A percentile compares a stretch with the other conserved stretches of the same genome.
phyloP scores from a whole-genome alignment of 1,140 invertebrate species.

The Diorhabda elongata region DNA sequence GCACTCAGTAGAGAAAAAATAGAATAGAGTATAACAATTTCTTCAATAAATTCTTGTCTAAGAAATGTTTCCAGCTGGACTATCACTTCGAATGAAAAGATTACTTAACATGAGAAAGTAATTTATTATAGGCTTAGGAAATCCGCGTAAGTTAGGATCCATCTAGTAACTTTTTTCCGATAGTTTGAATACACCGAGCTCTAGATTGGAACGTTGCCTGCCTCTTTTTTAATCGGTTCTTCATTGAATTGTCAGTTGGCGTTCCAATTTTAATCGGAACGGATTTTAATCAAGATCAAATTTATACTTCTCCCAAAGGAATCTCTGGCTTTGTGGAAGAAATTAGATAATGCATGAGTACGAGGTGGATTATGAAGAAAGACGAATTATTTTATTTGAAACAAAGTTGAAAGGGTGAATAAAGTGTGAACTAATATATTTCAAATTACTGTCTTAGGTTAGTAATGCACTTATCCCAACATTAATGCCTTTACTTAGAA shows the following conservation, averaged over 20 bases:
- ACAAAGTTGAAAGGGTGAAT: no score
- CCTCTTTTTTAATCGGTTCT: neutral
- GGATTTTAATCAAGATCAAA: neutral
- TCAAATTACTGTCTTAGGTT: no score
- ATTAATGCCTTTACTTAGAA: no score
- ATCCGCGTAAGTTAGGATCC: neutral
- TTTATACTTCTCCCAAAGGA: neutral
- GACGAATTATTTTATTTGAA: no score
- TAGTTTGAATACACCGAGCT: neutral
- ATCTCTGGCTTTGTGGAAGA: neutral
- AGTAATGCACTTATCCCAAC: no score
- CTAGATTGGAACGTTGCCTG: neutral
- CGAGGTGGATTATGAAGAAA: no score
- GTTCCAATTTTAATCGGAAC: neutral
- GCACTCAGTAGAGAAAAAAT: no score
- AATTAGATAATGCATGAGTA: neutral
- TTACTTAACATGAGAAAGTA: neutral
- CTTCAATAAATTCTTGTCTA: no score
- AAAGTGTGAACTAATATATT: no score
- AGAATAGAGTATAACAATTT: no score
- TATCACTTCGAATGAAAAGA: slow-evolving; percentile 3
- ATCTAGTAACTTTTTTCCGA: slow-evolving; percentile 2
- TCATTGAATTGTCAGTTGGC: slow-evolving; percentile 2
- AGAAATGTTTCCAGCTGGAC: neutral
- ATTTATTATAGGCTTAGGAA: slow-evolving; percentile 3